phyloP scores from a whole-genome alignment of 1,140 invertebrate species.

The Aphelenchoides fujianensis region DNA sequence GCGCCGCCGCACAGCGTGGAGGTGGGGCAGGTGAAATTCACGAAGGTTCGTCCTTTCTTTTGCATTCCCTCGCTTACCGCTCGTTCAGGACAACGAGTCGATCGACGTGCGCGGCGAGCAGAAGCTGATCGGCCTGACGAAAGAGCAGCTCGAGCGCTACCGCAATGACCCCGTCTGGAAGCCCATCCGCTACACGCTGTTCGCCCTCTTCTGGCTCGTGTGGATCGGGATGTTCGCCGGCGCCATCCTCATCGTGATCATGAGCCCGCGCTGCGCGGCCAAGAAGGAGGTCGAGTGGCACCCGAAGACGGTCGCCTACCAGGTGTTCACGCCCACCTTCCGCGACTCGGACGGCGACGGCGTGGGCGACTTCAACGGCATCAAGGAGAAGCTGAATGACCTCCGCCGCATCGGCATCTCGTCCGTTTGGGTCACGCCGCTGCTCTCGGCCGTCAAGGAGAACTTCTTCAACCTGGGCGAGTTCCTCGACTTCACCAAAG shows the following conservation, averaged over 20 bases:
- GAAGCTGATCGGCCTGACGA: slow-evolving; percentile 58
- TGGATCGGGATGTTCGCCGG: slow-evolving; percentile 59
- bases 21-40: slow-evolving; percentile 42
- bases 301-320: slow-evolving; percentile 48
- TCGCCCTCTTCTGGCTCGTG: slow-evolving; percentile 55
- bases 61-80: slow-evolving; percentile 14
- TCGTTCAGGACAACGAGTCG: slow-evolving; percentile 47
- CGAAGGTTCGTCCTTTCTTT: slow-evolving; percentile 26
- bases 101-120: slow-evolving; percentile 47
- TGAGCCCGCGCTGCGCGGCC: slow-evolving; percentile 58
- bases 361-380: slow-evolving; percentile 55
- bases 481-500: slow-evolving; percentile 37
- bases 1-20: slow-evolving; percentile 33
- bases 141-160: slow-evolving; percentile 60
- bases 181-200: slow-evolving; percentile 41
- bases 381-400: slow-evolving; percentile 55
- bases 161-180: slow-evolving; percentile 61
- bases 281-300: slow-evolving; percentile 49
- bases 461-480: slow-evolving; percentile 38
- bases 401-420: slow-evolving; percentile 53
- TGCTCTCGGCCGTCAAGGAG: slow-evolving; percentile 48
- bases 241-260: slow-evolving; percentile 59
- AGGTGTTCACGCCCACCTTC: slow-evolving; percentile 59
- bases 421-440: slow-evolving; percentile 51
- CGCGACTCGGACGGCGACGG: slow-evolving; percentile 58